Evolutionary conservation across 2,113 vertebrate species (phyloP), one percentile per base, ranked within the genome.

Genomic region (Pelvicachromis taeniatus): DNA sequence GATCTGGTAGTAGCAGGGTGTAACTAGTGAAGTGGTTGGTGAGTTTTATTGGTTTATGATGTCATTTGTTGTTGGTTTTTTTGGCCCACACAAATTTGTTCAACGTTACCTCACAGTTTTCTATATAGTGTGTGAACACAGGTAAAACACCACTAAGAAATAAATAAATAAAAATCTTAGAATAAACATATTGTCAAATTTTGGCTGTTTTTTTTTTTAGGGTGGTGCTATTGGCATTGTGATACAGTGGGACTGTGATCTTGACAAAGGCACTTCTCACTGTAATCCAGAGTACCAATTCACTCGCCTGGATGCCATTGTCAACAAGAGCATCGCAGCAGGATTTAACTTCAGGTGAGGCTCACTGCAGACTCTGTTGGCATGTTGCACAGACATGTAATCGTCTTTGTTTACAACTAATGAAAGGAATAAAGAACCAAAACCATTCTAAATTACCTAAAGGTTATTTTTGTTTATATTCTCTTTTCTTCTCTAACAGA

Each of bases 271-370:
- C 11, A 63, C 93, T 14, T 17, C 48, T 16, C 48, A 50, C 53
- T 99, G 98, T 88, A 91, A 97, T 78, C 98, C 98, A 58, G 91
- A 83, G 53, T 99, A 99, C 93, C 93, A 91, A 78, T 99, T 99
- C 90, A 96, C 89, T 77, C 97, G 98, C 8, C 95, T 99, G 94
- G 98, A 98, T 84, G 90, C 93, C 86, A 93, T 82, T 13, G 29
- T 91, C 23, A 93, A 94, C 81, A 92, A 91, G 1, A 95, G 96
- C 9, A 35, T 97, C n/a, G 94, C 96, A 68, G 88, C 93, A 0
- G 98, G 98, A 9, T 98, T 97, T 91, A 98, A 97, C 92, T 99
- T 98, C 95, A 98, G 98, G 98, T 98, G 85, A 85, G 40, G n/a
- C 2, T 19, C 16, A 17, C 53, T 31, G 10, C 26, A 40, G 21